Evolutionary conservation across 2,113 vertebrate genomes (phyloP).

Genomic region (Choloepus hoffmanni): DNA sequence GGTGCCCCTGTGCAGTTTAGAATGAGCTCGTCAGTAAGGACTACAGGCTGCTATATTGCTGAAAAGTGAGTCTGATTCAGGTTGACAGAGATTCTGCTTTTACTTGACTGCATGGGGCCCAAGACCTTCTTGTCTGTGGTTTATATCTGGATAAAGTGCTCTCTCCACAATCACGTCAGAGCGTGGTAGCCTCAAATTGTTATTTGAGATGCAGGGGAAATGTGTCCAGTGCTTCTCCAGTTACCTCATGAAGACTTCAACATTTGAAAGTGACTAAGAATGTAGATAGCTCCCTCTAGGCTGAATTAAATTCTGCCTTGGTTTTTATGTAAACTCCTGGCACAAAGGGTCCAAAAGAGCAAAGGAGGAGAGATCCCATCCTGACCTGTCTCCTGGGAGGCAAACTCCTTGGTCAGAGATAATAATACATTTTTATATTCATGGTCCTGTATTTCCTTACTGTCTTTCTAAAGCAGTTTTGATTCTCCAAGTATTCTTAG

Average conservation of each 20-base stretch:
- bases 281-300: fast-evolving
- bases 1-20: neutral
- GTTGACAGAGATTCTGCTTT: conserved; percentile 50
- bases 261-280: neutral
- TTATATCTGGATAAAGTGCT: conserved; percentile 30
- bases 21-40: neutral
- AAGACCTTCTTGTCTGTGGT: neutral
- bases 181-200: neutral
- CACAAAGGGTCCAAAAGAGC: too few relatives aligned
- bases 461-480: neutral
- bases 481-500: neutral
- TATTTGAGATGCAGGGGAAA: conserved; percentile 10
- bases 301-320: neutral
- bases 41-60: neutral
- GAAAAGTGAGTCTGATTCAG: conserved; percentile 47
- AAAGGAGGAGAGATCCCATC: too few relatives aligned
- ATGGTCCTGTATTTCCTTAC: neutral
- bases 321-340: neutral
- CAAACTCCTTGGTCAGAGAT: neutral
- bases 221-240: conserved; percentile 19
- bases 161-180: neutral
- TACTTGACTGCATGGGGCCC: neutral
- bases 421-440: conserved; percentile 12
- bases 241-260: conserved; percentile 42
- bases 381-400: too few relatives aligned